Evolutionary conservation across 2,797 vertebrate species (phyloP), one percentile per base, ranked within the genome.

Genomic region (Etheostoma nigrum): DNA sequence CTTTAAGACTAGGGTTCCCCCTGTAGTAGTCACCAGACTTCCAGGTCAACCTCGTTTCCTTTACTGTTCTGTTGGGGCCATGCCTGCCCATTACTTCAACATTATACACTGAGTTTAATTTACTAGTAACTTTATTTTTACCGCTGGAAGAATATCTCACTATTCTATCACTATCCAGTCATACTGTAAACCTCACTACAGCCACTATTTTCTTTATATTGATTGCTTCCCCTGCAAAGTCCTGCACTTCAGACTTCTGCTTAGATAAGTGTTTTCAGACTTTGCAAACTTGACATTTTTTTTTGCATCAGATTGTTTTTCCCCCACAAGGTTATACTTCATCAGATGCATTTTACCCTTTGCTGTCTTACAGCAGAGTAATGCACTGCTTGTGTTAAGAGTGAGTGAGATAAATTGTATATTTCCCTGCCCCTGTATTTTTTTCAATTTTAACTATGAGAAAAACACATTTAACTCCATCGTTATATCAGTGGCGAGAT

Each of bases 241-340:
- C 45, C 61, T 55, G 66, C 67, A 47, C 36, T 47, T 12, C 23
- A 53, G 49, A 67, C 42, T 21, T 42, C 18, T 76, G 69, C 79
- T 72, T 66, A 64, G 33, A 40, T 13, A 44, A 27, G 53, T 65
- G 60, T 51, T 66, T 81, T 78, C 5, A 33, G 21, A 2, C 8
- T 76, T 54, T 67, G 72, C 66, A 63, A 59, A 66, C 65, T 19
- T 53, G 54, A 67, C 68, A 72, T 10, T 65, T 84, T 74, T 53
- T 58, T 30, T 30, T 42, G 12, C 21, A 33, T 73, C 54, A 13
- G 10, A 30, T 40, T 44, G 12, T 40, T 76, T 15, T 68, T 44
- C 9, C 52, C n/a, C 18, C 13, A 70, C 21, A 61, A 52, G 14
- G 5, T 13, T 23, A 1, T 27, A 65, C 70, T 64, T 67, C 12